Evolutionary conservation across 2,888 invertebrate genomes (phyloP).

Genomic region (Drosophila anceps): DNA sequence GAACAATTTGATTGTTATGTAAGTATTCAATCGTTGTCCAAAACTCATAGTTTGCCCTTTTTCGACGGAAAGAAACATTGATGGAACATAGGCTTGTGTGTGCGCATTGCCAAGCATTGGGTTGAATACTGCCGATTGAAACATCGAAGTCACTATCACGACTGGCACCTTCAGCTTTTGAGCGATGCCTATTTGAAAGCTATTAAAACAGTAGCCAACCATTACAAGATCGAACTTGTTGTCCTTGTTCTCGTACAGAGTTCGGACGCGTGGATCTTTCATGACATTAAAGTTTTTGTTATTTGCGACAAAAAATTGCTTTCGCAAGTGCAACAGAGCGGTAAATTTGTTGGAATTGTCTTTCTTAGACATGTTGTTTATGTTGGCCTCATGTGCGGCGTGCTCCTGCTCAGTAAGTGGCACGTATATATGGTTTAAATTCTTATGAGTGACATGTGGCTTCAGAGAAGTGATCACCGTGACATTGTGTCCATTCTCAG

Average conservation of each 20-base stretch:
- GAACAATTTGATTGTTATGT: background rate
- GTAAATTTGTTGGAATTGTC: constrained; percentile 50
- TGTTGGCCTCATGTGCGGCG: constrained; percentile 9
- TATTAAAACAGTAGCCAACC: constrained; percentile 80
- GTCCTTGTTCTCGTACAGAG: constrained; percentile 71
- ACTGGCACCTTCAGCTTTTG: constrained; percentile 80
- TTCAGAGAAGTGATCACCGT: constrained; percentile 77
- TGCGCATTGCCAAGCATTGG: constrained; percentile 70
- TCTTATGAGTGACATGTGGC: constrained; percentile 64
- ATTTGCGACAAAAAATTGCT: constrained; percentile 24
- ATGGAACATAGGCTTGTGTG: constrained; percentile 72
- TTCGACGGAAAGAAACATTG: constrained; percentile 27
- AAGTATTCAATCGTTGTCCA: constrained; percentile 54
- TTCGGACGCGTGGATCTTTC: constrained; percentile 60
- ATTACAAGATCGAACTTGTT: constrained; percentile 81
- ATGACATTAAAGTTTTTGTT: constrained; percentile 38
- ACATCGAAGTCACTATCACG: constrained; percentile 36
- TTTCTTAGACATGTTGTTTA: constrained; percentile 43
- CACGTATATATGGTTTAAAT: constrained; percentile 66
- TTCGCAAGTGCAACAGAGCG: constrained; percentile 18
- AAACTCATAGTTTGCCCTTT: constrained; percentile 55
- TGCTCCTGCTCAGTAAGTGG: constrained; percentile 52
- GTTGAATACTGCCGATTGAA: constrained; percentile 48
- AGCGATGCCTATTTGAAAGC: constrained; percentile 72
- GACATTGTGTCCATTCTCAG: constrained; percentile 83